Evolutionary conservation across 1,140 invertebrate genomes (phyloP), one percentile per base, ranked within the genome.

Genomic region (Drosophila athabasca): DNA sequence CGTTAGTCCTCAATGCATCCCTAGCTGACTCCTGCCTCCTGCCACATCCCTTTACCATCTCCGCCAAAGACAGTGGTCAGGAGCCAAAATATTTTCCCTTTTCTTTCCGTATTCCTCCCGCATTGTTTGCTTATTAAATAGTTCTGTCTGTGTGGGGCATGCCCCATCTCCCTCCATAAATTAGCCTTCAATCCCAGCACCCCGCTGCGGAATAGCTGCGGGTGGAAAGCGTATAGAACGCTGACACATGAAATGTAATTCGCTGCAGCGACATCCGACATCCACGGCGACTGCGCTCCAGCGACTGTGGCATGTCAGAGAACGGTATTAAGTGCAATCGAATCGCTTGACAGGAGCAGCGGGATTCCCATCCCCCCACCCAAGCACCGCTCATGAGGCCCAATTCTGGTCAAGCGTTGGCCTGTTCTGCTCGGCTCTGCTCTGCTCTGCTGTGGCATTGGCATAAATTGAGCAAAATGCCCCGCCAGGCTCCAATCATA

Each of bases 241-340:
- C 83, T 88, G 82, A 87, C 82, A 87, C 75, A 62, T 87, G 81
- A 88, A 85, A 88, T 85, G 74, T 78, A 85, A 85, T 85, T 75
- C 65, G 58, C 58, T 67, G 68, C 57, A 48, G 53, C 31, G 19
- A 43, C 11, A n/a, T n/a, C n/a, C n/a, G 6, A 29, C n/a, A 3
- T 24, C 24, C 24, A 24, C 24, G 24, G 24, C 2, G 24, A 24
- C 24, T 24, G 24, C 7, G 53, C 61, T 15, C 29, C 45, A 15
- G 24, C 35, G 19, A 43, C 11, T 57, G 52, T 55, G n/a, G 48
- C 41, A 15, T 51, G 67, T 58, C 62, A 76, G 60, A 84, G 69
- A 85, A 87, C 68, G 69, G 74, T 76, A 82, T 87, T 81, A 79
- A 78, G 83, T 79, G 78, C 82, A 87, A 69, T 78, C 60, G 57